Percentiles rank a stretch among this genome's conserved stretches.
Evolutionary conservation across 2,888 invertebrate species (phyloP).

Genomic region (Euzophera pinguis): DNA sequence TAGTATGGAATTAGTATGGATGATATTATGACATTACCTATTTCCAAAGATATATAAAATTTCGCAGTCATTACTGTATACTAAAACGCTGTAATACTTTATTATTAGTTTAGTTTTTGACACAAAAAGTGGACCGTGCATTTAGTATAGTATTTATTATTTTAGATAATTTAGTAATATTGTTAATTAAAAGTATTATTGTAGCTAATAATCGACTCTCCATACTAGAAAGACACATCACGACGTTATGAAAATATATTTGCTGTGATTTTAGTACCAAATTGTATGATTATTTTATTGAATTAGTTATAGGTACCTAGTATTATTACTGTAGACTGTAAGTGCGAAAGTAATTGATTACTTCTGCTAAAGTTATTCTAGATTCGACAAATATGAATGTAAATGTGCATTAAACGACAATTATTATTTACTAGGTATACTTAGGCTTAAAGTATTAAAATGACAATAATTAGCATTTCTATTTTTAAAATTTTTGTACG

Average conservation of each 20-base stretch:
- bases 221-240: background rate
- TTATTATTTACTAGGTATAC: too few relatives aligned
- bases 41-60: too few relatives aligned
- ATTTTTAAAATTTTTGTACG: too few relatives aligned
- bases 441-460: too few relatives aligned
- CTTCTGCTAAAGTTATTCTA: too few relatives aligned
- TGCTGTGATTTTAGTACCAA: conserved; percentile 37
- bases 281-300: conserved; percentile 20
- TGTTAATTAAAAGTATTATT: background rate
- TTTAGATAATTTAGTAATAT: background rate
- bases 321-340: background rate
- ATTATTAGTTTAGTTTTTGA: background rate
- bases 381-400: too few relatives aligned
- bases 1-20: too few relatives aligned
- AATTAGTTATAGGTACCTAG: background rate
- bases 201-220: background rate
- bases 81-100: background rate
- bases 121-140: conserved; percentile 3
- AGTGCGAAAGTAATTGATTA: background rate
- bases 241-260: conserved; percentile 1
- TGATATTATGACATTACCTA: too few relatives aligned
- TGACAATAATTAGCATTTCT: too few relatives aligned
- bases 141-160: conserved; percentile 16
- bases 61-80: too few relatives aligned
- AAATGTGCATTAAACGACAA: too few relatives aligned